These are phyloP conservation scores for Sebastes baramenuke DNA, from an alignment of 2,797 vertebrate genomes.

Conservation along the genomic window DNA sequence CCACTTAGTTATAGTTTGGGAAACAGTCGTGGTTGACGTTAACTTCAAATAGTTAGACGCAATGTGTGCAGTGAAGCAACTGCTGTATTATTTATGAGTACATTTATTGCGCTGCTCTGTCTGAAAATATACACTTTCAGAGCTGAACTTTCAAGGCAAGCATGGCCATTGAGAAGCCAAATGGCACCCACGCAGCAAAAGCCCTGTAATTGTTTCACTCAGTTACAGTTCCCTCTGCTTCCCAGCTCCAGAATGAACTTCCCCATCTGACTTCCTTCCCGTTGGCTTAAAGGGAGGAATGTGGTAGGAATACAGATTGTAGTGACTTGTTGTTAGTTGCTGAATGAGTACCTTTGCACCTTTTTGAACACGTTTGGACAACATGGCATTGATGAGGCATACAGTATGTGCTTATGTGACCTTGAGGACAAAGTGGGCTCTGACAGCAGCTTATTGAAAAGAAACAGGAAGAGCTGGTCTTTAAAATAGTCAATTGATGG, in stretches of 20 bases:
- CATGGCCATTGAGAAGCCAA: neutral
- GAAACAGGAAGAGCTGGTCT: neutral
- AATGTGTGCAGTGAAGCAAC: neutral
- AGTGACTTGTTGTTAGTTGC: neutral
- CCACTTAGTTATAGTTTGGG: no score
- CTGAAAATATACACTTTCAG: neutral
- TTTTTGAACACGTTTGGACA: neutral
- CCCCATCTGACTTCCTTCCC: neutral
- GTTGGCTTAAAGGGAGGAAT: neutral
- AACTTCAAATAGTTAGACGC: neutral
- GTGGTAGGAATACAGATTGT: conserved; percentile 1
- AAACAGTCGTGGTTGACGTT: no score
- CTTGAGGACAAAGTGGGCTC: neutral
- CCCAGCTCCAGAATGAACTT: neutral
- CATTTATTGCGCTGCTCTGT: neutral
- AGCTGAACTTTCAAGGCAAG: neutral
- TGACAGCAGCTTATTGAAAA: neutral
- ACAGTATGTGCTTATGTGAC: neutral
- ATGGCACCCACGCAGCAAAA: neutral
- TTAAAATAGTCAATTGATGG: neutral
- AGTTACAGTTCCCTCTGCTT: neutral
- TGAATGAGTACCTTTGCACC: neutral
- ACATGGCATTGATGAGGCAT: no score
- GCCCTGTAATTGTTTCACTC: conserved; percentile 1
- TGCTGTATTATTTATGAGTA: conserved; percentile 3